phyloP scores from a whole-genome alignment of 1,140 invertebrate species.

The Panulirus ornatus region DNA sequence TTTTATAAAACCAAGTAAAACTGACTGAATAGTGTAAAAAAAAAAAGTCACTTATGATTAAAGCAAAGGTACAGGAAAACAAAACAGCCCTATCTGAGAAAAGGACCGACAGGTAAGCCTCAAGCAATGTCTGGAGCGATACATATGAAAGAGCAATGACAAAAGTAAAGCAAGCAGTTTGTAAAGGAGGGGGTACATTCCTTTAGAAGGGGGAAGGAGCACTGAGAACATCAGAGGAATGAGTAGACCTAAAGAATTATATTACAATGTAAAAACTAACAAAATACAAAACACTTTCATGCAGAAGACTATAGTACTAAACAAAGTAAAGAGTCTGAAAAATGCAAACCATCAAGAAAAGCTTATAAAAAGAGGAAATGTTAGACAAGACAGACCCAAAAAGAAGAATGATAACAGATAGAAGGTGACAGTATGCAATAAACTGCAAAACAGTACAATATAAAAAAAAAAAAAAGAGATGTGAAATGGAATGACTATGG shows the following conservation, averaged over 20 bases:
- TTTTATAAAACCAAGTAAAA: too few species aligned
- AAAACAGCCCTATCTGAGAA: too few species aligned
- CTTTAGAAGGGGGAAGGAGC: not conserved
- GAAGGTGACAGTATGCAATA: not conserved
- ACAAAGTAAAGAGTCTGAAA: constrained; percentile 1
- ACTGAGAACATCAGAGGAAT: not conserved
- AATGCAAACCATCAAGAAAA: not conserved
- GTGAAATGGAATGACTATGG: not conserved
- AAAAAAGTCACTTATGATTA: too few species aligned
- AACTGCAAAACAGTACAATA: not conserved
- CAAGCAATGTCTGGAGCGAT: too few species aligned
- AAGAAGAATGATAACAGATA: not conserved
- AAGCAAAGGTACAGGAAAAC: too few species aligned
- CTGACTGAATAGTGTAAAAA: too few species aligned
- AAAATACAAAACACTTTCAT: too few species aligned
- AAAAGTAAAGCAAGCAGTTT: too few species aligned
- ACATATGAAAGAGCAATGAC: too few species aligned
- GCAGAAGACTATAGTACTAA: too few species aligned
- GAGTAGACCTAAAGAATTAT: not conserved
- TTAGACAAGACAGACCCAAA: not conserved
- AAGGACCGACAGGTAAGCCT: too few species aligned
- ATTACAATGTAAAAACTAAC: not conserved
- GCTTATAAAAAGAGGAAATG: not conserved
- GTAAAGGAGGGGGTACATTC: not conserved
- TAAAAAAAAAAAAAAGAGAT: not conserved